Evolutionary conservation across 2,888 invertebrate species (phyloP).

Genomic region (Drosophila meridionalis): DNA sequence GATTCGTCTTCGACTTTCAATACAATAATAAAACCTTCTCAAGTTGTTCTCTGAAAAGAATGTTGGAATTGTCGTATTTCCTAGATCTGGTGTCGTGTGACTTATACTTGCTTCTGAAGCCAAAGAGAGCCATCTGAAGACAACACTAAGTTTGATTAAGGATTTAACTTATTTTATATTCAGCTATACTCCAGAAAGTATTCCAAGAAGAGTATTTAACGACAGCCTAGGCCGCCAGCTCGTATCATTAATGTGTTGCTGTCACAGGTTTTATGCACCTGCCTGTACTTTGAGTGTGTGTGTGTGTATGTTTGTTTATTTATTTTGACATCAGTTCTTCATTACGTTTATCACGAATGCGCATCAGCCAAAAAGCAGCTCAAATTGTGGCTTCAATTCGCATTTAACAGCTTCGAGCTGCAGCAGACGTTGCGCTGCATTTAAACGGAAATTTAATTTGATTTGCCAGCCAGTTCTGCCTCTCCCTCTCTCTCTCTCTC

Average conservation of each 20-base stretch:
- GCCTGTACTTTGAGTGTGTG: conserved; percentile 2
- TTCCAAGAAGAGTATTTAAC: neutral
- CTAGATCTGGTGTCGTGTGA: too few relatives aligned
- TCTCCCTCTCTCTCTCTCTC: neutral
- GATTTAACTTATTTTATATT: too few relatives aligned
- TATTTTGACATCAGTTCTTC: conserved; percentile 63
- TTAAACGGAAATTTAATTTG: conserved; percentile 78
- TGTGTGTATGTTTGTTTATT: conserved; percentile 26
- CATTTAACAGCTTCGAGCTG: conserved; percentile 45
- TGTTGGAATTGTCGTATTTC: too few relatives aligned
- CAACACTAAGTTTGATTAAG: too few relatives aligned
- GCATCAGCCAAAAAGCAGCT: conserved; percentile 27
- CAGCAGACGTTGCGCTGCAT: conserved; percentile 46
- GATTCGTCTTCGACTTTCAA: too few relatives aligned
- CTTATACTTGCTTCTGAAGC: too few relatives aligned
- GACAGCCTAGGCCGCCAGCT: neutral
- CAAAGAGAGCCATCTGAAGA: too few relatives aligned
- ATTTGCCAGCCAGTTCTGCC: conserved; percentile 42
- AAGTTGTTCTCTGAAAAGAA: too few relatives aligned
- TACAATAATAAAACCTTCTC: too few relatives aligned
- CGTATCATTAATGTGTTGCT: conserved; percentile 1
- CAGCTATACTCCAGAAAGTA: too few relatives aligned
- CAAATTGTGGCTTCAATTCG: conserved; percentile 32
- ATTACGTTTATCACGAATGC: conserved; percentile 57
- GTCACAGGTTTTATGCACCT: conserved; percentile 6